phyloP scores from a whole-genome alignment of 2,113 vertebrate species.

The Otus sunia region DNA sequence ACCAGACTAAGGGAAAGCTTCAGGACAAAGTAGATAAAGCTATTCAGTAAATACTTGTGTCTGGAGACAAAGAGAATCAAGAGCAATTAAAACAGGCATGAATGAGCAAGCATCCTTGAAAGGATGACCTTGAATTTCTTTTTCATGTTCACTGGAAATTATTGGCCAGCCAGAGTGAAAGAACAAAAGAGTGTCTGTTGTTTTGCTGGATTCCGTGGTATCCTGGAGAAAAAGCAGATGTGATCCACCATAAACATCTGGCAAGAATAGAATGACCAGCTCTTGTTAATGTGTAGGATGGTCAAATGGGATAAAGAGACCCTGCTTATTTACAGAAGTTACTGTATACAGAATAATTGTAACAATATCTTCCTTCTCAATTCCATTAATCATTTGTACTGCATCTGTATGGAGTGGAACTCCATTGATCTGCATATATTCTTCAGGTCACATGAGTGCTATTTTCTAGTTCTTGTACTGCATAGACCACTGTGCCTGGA shows the following conservation, averaged over 20 bases:
- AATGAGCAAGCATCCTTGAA: not conserved
- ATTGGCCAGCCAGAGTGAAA: not conserved
- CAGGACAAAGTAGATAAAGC: not conserved
- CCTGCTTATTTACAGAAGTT: not conserved
- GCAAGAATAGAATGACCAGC: not conserved
- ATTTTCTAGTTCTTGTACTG: not conserved
- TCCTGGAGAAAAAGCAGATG: not conserved
- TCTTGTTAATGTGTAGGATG: not conserved
- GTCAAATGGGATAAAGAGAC: not conserved
- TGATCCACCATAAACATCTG: not conserved
- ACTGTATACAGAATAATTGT: not conserved
- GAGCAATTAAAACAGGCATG: slow-evolving; percentile 9
- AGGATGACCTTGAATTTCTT: slow-evolving; percentile 22
- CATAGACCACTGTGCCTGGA: not conserved
- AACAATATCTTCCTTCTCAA: not conserved
- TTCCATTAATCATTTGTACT: not conserved
- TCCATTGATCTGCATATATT: not conserved
- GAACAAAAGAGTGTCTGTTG: not conserved
- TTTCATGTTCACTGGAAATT: not conserved
- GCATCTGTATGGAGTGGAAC: not conserved
- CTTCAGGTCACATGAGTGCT: not conserved
- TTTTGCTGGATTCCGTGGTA: not conserved
- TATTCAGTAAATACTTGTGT: not conserved
- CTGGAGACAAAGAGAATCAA: slow-evolving; percentile 1
- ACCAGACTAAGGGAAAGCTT: not conserved